A percentile compares a stretch with the other conserved stretches of the same genome.
phyloP scores from a whole-genome alignment of 1,140 invertebrate species.

The Drosophila quadrilineata region DNA sequence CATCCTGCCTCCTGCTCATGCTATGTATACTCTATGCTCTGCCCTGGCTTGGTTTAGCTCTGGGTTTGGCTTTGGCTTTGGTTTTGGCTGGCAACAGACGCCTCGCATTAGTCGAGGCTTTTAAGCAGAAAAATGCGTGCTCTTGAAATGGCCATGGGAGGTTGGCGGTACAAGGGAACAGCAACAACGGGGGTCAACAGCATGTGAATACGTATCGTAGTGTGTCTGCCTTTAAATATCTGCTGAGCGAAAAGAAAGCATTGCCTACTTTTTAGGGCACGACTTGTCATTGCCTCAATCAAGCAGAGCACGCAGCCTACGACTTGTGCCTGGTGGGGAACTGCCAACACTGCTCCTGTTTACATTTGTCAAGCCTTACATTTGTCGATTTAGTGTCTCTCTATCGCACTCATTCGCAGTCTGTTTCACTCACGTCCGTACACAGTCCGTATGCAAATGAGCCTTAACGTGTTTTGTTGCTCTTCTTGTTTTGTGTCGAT shows the following conservation, averaged over 20 bases:
- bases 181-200: background rate
- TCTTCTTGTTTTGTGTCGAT: constrained; percentile 12
- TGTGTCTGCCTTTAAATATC: constrained; percentile 25
- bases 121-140: constrained; percentile 80
- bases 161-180: background rate
- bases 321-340: background rate
- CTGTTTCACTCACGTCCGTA: constrained; percentile 38
- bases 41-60: no score
- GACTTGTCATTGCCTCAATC: constrained; percentile 34
- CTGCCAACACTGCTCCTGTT: constrained; percentile 35
- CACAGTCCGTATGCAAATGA: constrained; percentile 72
- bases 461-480: constrained; percentile 58
- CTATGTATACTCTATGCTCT: no score
- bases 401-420: background rate
- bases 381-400: background rate
- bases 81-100: constrained; percentile 33
- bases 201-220: background rate
- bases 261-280: constrained; percentile 27
- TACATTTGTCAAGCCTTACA: constrained; percentile 62
- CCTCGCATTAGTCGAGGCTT: constrained; percentile 74
- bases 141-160: constrained; percentile 46
- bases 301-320: constrained; percentile 5
- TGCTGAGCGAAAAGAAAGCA: no score
- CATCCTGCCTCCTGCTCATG: no score
- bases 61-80: constrained; percentile 29